Evolutionary conservation across 2,888 invertebrate species (phyloP), one percentile per base, ranked within the genome.

Genomic region (Yponomeuta plumbellus): DNA sequence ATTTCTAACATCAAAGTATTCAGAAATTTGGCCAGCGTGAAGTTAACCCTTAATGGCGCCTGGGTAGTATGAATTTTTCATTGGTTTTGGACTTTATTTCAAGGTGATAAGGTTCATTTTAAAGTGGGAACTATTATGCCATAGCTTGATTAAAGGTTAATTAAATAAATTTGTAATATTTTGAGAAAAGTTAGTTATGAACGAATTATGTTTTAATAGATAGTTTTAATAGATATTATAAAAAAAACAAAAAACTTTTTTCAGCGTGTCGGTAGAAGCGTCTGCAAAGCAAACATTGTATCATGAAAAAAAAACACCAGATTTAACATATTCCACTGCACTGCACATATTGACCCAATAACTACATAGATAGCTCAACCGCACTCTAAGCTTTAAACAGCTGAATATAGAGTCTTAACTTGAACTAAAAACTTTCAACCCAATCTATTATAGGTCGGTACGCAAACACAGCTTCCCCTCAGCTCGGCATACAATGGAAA

Each of bases 261-360:
- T 39, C 10, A 39, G 39, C 39, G 39, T 52, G 5, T 52, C 17
- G 3, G 8, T 52, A 17, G 17, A 52, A 13, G 44, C 44, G 8
- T 52, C 13, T 68, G 10, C 22, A 17, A 73, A 73, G 69, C 71
- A 78, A 82, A 80, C 73, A 79, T 26, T 68, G 68, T 65, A 68
- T 66, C 34, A 75, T 71, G 75, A 80, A 81, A 82, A 79, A 79
- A 80, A 62, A 11, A 34, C 23, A 61, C 61, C 34, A 61, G 34
- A 61, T 61, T 61, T 61, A 34, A 20, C 58, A 58, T 58, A 58
- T 58, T 58, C 17, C 44, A 52, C 44, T 17, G 44, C 44, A 52
- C 13, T 52, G 17, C 59, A 59, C 59, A 59, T 13, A 17, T 13
- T 61, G 11, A 34, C 13, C 17, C 34, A 61, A 61, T 61, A 61